Evolutionary conservation across 2,888 invertebrate genomes (phyloP).

Genomic region (Caradrina clavipalpis): DNA sequence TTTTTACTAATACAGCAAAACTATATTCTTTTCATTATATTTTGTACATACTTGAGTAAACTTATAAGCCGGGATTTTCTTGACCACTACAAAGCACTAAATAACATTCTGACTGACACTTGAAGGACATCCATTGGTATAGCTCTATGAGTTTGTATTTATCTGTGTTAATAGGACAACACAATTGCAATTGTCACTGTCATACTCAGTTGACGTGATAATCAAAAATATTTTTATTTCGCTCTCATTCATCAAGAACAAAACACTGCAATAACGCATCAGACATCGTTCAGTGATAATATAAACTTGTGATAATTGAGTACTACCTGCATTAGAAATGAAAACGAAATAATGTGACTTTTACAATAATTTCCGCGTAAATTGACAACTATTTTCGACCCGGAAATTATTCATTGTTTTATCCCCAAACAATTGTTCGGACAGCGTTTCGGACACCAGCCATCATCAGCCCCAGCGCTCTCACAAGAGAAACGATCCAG

Average conservation of each 20-base stretch:
- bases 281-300: conserved; percentile 9
- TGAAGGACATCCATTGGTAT: too few species aligned
- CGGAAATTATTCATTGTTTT: conserved; percentile 28
- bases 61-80: too few species aligned
- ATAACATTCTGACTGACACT: too few species aligned
- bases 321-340: conserved; percentile 8
- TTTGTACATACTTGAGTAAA: too few species aligned
- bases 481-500: not conserved
- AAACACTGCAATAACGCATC: conserved; percentile 26
- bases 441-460: conserved; percentile 3
- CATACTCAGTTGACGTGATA: conserved; percentile 27
- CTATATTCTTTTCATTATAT: too few species aligned
- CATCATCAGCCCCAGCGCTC: conserved; percentile 1
- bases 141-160: too few species aligned
- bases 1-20: too few species aligned
- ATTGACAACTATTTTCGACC: conserved; percentile 1
- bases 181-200: not conserved
- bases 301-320: conserved; percentile 4
- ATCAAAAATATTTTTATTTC: not conserved
- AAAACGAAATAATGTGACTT: conserved; percentile 51
- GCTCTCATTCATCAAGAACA: conserved; percentile 38
- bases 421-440: conserved; percentile 13
- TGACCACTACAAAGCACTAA: too few species aligned
- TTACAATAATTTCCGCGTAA: conserved; percentile 18
- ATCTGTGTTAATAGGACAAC: too few species aligned